A percentile compares a stretch with the other conserved stretches of the same genome.
Evolutionary conservation across 2,113 vertebrate species (phyloP).

Genomic region (Tringa solitaria): DNA sequence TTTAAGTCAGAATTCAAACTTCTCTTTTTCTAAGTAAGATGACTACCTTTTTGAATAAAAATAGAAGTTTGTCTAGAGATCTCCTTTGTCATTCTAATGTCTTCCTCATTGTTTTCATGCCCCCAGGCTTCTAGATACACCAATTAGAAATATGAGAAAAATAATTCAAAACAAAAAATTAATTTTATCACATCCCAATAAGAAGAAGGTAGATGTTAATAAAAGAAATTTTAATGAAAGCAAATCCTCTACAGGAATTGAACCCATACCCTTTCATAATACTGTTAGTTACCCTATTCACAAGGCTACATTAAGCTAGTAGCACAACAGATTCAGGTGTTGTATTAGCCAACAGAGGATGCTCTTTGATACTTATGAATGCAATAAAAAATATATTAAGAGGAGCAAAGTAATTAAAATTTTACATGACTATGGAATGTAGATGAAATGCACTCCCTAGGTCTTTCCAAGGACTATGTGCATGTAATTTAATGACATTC

Average conservation of each 20-base stretch:
- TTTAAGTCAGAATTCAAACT: not conserved
- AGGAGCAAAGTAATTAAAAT: slow-evolving; percentile 56
- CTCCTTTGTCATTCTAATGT: not conserved
- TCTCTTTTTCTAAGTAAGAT: not conserved
- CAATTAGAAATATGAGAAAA: slow-evolving; percentile 48
- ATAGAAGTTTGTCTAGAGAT: not conserved
- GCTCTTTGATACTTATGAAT: slow-evolving; percentile 23
- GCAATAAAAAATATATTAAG: slow-evolving; percentile 63
- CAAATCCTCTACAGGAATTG: slow-evolving; percentile 42
- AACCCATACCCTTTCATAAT: slow-evolving; percentile 24
- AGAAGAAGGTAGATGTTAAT: slow-evolving; percentile 34
- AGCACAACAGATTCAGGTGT: not conserved
- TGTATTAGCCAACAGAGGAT: slow-evolving; percentile 51
- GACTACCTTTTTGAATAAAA: not conserved
- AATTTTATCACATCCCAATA: slow-evolving; percentile 16
- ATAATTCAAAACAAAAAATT: slow-evolving; percentile 38
- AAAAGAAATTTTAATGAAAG: slow-evolving; percentile 53
- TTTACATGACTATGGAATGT: slow-evolving; percentile 5
- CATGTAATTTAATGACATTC: not conserved
- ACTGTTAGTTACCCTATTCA: not conserved
- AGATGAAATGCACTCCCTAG: slow-evolving; percentile 7
- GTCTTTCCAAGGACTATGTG: not conserved
- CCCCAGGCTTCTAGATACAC: not conserved
- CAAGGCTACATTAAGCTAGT: not conserved
- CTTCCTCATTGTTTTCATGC: not conserved